phyloP scores from a whole-genome alignment of 2,113 vertebrate genomes.

The Todiramphus chloris region DNA sequence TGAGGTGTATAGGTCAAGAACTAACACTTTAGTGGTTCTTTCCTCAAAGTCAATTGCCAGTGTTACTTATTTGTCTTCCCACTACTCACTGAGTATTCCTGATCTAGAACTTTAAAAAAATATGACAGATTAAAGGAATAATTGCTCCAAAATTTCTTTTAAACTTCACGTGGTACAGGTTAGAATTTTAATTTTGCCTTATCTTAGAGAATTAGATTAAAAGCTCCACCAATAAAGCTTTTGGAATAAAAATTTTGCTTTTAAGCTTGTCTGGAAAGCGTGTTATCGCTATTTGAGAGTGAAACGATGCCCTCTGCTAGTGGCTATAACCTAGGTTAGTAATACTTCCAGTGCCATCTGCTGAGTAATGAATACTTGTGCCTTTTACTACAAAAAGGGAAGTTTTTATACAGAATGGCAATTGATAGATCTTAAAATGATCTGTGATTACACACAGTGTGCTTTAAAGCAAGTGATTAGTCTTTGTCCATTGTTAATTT shows the following conservation, averaged over 20 bases:
- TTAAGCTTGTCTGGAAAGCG: background rate
- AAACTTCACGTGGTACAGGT: background rate
- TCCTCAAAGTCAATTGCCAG: background rate
- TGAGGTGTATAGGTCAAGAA: background rate
- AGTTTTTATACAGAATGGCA: rapidly evolving
- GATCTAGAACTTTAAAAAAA: background rate
- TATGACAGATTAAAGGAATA: background rate
- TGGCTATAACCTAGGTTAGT: background rate
- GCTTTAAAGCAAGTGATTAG: background rate
- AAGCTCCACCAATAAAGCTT: background rate
- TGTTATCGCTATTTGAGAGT: rapidly evolving
- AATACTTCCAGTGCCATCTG: background rate
- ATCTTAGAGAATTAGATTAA: background rate
- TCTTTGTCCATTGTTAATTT: background rate
- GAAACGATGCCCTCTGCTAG: background rate
- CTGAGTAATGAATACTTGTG: background rate
- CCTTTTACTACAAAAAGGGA: background rate
- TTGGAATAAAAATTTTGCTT: background rate
- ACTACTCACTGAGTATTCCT: background rate
- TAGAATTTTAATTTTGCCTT: background rate
- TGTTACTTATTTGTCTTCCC: background rate
- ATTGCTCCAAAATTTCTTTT: background rate
- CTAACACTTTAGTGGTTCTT: background rate
- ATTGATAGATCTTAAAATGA: background rate
- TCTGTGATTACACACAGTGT: background rate